Base-by-base conservation (phyloP, 2,888 invertebrate genomes). In the Euphydryas editha region DNA sequence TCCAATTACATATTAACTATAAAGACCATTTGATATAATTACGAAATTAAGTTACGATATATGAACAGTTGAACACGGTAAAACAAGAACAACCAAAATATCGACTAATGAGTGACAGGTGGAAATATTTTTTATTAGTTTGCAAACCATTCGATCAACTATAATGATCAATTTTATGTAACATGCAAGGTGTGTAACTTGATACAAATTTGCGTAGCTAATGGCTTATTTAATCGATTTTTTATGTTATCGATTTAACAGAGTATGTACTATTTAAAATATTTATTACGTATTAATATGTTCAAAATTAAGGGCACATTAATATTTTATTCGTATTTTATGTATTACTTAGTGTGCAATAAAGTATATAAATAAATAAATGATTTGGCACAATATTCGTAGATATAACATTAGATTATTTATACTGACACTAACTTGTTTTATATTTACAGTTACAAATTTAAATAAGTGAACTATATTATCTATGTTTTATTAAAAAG, bases 101-200 rank as follows among this genome's bases (percentile, higher is more conserved):
- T 0, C 36, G 54, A 17, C 36, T 54, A 36, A 30, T 17, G n/a
- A 24, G 10, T 44, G 47, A 60, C 60, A 60, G 60, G 60, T 62
- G 54, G 18, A 44, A 18, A 30, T 62, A 30, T 51, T 17, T 44
- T 54, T 62, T 21, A 42, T 39, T 37, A 56, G 18, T 20, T 56
- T 56, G 37, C 36, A n/a, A 39, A 36, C 10, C 17, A 36, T 51
- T 51, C 49, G n/a, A 54, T 30, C 36, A n/a, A 36, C 36, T 54
- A 15, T 2, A 17, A 30, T 17, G 10, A 17, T 39, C 39, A 20
- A 39, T 61, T 54, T 51, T 1, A 42, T 44, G 15, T 51, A 24
- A 44, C 54, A 20, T 59, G 65, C 68, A 68, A 68, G 68, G 68
- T 68, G 68, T 36, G 18, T 42, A 51, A 30, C 30, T 20, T 39